Conservation (phyloP, 2,888 invertebrate species). For the Nomada ruficornis region DNA sequence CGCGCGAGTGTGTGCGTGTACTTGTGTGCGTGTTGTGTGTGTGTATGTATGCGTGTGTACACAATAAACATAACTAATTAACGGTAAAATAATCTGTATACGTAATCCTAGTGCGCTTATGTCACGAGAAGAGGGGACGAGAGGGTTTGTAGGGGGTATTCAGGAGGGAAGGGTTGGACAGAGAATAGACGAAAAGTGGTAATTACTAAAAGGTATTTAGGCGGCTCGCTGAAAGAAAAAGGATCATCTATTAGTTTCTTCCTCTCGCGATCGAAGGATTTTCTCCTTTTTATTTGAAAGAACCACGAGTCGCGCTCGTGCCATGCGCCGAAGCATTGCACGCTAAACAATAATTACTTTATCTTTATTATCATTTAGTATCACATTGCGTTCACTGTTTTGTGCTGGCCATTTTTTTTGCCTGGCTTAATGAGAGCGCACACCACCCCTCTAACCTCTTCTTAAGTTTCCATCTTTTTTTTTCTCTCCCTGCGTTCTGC, state of each 20-base stretch:
- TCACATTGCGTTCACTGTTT: conserved; percentile 84
- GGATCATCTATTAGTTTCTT: conserved; percentile 34
- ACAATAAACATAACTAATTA: conserved; percentile 69
- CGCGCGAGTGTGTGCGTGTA: conserved; percentile 41
- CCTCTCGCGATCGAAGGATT: conserved; percentile 25
- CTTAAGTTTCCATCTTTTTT: conserved; percentile 51
- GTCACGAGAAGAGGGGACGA: conserved; percentile 60
- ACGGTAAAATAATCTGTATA: conserved; percentile 69
- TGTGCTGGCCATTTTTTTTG: conserved; percentile 80
- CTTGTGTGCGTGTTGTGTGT: conserved; percentile 41
- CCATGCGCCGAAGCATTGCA: conserved; percentile 75
- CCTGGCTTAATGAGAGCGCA: conserved; percentile 77
- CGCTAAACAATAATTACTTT: conserved; percentile 83
- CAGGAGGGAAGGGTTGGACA: conserved; percentile 29
- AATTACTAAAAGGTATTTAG: conserved; percentile 64
- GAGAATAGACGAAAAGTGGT: conserved; percentile 55
- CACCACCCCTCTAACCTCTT: conserved; percentile 69
- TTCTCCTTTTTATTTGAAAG: conserved; percentile 31
- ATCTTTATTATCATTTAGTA: conserved; percentile 84
- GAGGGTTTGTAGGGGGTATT: conserved; percentile 34
- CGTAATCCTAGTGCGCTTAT: conserved; percentile 72
- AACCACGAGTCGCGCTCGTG: conserved; percentile 63
- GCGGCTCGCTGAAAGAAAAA: conserved; percentile 63
- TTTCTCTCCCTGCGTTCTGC: too few species aligned
- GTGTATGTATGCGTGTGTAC: conserved; percentile 48